Evolutionary conservation across 92 coral and sea anemone genomes (phyloP).

Genomic region (Porites evermanni): DNA sequence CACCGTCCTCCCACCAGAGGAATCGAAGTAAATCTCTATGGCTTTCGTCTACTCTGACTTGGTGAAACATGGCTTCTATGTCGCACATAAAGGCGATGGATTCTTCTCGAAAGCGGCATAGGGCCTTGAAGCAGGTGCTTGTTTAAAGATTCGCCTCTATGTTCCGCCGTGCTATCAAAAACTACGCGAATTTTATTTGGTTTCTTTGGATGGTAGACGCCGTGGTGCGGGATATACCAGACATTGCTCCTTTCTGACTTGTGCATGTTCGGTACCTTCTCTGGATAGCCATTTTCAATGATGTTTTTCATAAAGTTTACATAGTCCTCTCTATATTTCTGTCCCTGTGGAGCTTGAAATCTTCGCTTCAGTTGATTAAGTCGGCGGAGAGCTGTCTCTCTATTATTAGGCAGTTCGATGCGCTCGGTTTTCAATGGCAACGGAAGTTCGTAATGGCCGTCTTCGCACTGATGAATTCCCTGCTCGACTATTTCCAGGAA

Average conservation of each 20-base stretch:
- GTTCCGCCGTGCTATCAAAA: slow-evolving; percentile 54
- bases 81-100: slow-evolving; percentile 64
- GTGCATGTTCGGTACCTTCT: neutral
- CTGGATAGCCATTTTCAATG: slow-evolving; percentile 52
- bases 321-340: no score
- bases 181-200: slow-evolving; percentile 64
- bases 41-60: slow-evolving; percentile 55
- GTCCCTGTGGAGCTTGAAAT: no score
- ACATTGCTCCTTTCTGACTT: neutral
- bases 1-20: slow-evolving; percentile 67
- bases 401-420: slow-evolving; percentile 15
- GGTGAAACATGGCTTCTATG: slow-evolving; percentile 72
- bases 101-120: slow-evolving; percentile 54
- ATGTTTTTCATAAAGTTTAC: slow-evolving; percentile 37
- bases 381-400: no score
- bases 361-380: no score
- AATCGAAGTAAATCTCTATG: slow-evolving; percentile 64
- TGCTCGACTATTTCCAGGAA: slow-evolving; percentile 43
- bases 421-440: slow-evolving; percentile 44
- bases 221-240: slow-evolving; percentile 71
- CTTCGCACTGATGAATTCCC: slow-evolving; percentile 53
- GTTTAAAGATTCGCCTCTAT: slow-evolving; percentile 58
- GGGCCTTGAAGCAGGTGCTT: slow-evolving; percentile 73
- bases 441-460: slow-evolving; percentile 63
- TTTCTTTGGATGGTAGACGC: slow-evolving; percentile 62